These are phyloP conservation scores for Diadegma fenestrale DNA, from an alignment of 2,888 invertebrate genomes.

Conservation along the genomic window DNA sequence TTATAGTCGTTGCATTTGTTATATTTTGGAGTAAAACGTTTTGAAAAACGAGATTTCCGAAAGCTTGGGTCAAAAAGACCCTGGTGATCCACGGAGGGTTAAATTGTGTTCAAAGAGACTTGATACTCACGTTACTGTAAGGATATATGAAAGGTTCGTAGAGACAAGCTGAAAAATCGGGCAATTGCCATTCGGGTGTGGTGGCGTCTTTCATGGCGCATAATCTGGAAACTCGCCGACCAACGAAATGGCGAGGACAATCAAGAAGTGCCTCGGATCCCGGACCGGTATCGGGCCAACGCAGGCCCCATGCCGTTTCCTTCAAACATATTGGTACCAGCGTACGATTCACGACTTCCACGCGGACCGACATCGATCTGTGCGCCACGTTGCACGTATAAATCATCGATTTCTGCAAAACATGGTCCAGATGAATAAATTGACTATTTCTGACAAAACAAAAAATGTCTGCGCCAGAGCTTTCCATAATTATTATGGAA, in stretches of 20 bases:
- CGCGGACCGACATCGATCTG: slow-evolving; percentile 88
- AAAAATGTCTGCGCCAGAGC: neutral
- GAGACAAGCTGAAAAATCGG: slow-evolving; percentile 92
- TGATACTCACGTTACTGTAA: slow-evolving; percentile 87
- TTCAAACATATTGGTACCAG: slow-evolving; percentile 87
- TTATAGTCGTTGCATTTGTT: no score
- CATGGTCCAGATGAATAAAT: slow-evolving; percentile 2
- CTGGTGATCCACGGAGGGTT: no score
- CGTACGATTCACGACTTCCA: slow-evolving; percentile 88
- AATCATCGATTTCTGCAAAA: slow-evolving; percentile 90
- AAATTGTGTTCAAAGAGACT: neutral
- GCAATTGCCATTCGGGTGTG: slow-evolving; percentile 90
- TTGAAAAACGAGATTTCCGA: no score
- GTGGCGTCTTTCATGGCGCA: slow-evolving; percentile 88
- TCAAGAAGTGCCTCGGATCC: slow-evolving; percentile 89
- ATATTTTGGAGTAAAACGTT: no score
- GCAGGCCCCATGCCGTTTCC: slow-evolving; percentile 87
- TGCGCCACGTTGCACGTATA: slow-evolving; percentile 91
- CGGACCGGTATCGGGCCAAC: slow-evolving; percentile 90
- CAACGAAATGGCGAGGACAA: slow-evolving; percentile 85
- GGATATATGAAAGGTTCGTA: slow-evolving; percentile 88
- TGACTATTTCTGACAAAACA: slow-evolving; percentile 3
- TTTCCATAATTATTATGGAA: neutral
- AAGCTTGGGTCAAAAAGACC: no score
- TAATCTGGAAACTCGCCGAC: slow-evolving; percentile 83